Evolutionary conservation across 2,888 invertebrate genomes (phyloP).

Genomic region (Punctoribates punctum): DNA sequence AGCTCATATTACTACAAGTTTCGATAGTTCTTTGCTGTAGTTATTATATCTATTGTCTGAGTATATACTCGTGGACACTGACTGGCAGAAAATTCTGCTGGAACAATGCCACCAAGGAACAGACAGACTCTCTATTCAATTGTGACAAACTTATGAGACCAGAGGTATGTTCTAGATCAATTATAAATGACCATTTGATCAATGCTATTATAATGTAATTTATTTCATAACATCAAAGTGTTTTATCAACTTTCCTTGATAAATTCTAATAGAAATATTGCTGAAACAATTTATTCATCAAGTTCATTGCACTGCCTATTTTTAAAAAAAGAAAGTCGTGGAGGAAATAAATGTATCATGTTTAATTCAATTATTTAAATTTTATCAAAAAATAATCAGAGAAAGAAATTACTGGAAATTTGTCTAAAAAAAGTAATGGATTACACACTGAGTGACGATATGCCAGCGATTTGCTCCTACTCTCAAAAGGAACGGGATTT

Average conservation of each 20-base stretch:
- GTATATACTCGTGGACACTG: slow-evolving; percentile 7
- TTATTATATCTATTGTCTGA: not conserved
- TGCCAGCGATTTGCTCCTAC: not conserved
- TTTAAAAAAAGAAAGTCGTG: too few species aligned
- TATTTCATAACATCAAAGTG: too few species aligned
- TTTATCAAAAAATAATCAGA: not conserved
- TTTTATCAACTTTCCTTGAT: too few species aligned
- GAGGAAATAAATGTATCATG: too few species aligned
- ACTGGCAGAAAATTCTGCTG: not conserved
- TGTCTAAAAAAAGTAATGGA: not conserved
- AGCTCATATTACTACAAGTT: too few species aligned
- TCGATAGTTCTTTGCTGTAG: too few species aligned
- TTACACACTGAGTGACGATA: not conserved
- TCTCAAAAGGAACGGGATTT: not conserved
- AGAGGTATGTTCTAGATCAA: too few species aligned
- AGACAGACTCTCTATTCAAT: not conserved
- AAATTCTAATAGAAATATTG: too few species aligned
- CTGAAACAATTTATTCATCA: too few species aligned
- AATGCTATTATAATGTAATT: not conserved
- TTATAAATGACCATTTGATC: not conserved
- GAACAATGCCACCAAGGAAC: not conserved
- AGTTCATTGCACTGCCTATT: too few species aligned
- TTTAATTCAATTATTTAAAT: not conserved
- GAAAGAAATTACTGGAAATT: slow-evolving; percentile 15
- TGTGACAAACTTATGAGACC: slow-evolving; percentile 20